These are phyloP conservation scores for Neotoma lepida DNA, from an alignment of 2,113 vertebrate species.

Conservation along the genomic window DNA sequence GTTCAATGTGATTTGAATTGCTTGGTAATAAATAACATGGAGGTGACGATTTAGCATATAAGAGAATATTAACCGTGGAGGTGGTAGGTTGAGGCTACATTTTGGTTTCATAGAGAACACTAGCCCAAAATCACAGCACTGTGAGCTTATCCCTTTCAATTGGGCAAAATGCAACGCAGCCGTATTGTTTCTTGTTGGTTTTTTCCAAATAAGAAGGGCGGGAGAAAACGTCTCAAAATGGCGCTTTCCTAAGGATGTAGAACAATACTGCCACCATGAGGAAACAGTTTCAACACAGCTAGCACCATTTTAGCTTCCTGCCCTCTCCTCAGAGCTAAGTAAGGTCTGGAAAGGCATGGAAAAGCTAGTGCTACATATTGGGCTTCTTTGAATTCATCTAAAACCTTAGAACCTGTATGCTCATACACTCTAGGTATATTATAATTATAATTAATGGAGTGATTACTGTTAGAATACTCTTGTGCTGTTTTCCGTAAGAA, in stretches of 20 bases:
- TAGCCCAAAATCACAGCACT: background rate
- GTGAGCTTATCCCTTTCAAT: background rate
- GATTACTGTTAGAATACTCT: background rate
- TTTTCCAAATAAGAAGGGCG: background rate
- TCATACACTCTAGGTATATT: background rate
- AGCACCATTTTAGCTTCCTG: background rate
- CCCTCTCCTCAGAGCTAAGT: background rate
- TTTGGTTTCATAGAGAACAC: background rate
- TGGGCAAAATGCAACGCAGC: background rate
- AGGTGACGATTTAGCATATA: background rate
- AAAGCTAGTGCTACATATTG: background rate
- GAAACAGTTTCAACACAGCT: background rate
- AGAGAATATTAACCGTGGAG: background rate
- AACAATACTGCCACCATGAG: background rate
- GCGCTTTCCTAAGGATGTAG: rapidly evolving
- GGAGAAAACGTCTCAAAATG: background rate
- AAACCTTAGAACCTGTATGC: background rate
- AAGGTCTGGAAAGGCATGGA: background rate
- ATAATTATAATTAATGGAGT: background rate
- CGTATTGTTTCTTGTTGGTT: background rate
- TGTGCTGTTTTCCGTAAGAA: background rate
- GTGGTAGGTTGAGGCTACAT: background rate
- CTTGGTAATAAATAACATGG: background rate
- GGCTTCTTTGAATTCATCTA: background rate
- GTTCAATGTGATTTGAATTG: background rate